These are phyloP conservation scores for Phymastichus coffea DNA, from an alignment of 1,140 invertebrate genomes.

Conservation along the genomic window DNA sequence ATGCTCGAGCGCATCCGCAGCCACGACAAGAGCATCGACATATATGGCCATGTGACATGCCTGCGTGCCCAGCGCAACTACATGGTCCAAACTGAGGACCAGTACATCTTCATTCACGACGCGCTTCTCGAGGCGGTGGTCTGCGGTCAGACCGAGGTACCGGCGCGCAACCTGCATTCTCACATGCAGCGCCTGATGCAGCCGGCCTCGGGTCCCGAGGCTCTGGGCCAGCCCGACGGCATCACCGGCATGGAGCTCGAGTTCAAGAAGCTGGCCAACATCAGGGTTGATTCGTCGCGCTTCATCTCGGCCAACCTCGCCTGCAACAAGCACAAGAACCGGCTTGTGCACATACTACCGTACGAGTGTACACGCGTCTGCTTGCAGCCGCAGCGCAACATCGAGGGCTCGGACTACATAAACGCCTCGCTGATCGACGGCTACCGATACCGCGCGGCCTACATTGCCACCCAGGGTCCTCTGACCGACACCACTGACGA, in stretches of 20 bases:
- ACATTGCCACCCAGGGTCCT: conserved; percentile 98
- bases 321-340: conserved; percentile 97
- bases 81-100: conserved; percentile 98
- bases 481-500: conserved; percentile 94
- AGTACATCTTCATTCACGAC: conserved; percentile 99
- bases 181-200: conserved; percentile 93
- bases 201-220: too few species aligned
- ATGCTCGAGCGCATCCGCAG: conserved; percentile 91
- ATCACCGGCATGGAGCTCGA: conserved; percentile 97
- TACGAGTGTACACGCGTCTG: conserved; percentile 95
- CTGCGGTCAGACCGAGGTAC: conserved; percentile 92
- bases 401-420: conserved; percentile 98
- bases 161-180: conserved; percentile 85
- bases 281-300: conserved; percentile 90
- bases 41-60: conserved; percentile 98
- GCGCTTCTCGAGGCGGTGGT: conserved; percentile 93
- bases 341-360: conserved; percentile 95
- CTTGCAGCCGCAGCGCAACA: conserved; percentile 83
- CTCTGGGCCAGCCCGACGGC: conserved; percentile 80
- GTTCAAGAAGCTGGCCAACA: conserved; percentile 95
- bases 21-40: conserved; percentile 97
- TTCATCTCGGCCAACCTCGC: conserved; percentile 95
- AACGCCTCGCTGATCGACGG: conserved; percentile 98
- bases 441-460: conserved; percentile 87
- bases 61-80: conserved; percentile 95